Base-by-base conservation (phyloP, 2,888 invertebrate species). In the Piscicola geometra region DNA sequence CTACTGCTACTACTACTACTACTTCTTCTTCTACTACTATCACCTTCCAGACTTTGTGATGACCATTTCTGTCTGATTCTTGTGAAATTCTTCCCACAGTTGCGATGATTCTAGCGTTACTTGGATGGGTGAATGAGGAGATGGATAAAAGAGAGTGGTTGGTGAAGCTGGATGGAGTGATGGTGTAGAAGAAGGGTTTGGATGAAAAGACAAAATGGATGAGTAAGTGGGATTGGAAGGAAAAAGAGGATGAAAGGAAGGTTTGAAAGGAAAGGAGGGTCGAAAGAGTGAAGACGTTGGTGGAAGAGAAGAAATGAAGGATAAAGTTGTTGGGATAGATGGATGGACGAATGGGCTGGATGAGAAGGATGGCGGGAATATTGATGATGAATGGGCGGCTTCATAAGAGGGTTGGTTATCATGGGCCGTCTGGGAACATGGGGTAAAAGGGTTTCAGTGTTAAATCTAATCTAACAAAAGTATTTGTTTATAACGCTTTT, bases 41-140 rank as follows among this genome's bases (percentile, higher is more conserved):
- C n/a, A 71, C 71, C 71, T 71, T 47, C 71, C 71, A 18, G 71
- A 71, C 47, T 71, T 71, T 9, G 71, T 71, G 28, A 71, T 71
- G n/a, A 71, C 71, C 71, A 71, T 71, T 71, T 71, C 71, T 47
- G 71, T 71, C 33, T 50, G 36, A 5, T 41, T 41, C 50, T n/a
- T 41, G 41, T 71, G 52, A 52, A 71, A 71, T 33, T 71, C 33
- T 28, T 33, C 30, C 71, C 71, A 71, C 25, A 71, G 21, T 25
- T 52, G 30, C 25, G 25, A 21, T 5, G 30, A n/a, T 21, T 71
- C 71, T 1, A 71, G 32, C 28, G 36, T n/a, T n/a, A 71, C 71
- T 28, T 35, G 12, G 32, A 67, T 33, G 33, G 35, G 3, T 9
- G 67, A 35, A 18, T 5, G 2, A 9, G 21, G 9, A 15, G 41